A percentile compares a stretch with the other conserved stretches of the same genome.
Conservation (phyloP, 2,888 invertebrate genomes). For the Dolichomitus sp. region DNA sequence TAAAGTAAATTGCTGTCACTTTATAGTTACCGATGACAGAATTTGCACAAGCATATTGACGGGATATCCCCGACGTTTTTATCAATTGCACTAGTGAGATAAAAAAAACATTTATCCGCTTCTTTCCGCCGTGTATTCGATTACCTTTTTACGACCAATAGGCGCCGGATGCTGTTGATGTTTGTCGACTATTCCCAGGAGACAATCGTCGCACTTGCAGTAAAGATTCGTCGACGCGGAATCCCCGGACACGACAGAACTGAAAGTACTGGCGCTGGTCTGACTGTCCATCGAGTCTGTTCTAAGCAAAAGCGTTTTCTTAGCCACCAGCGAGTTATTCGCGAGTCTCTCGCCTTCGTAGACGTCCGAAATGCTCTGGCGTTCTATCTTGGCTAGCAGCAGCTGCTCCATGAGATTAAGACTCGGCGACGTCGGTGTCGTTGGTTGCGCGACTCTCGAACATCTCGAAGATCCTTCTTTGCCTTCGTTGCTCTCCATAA, state of each 20-base stretch:
- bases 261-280: constrained; percentile 88
- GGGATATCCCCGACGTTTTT: neutral
- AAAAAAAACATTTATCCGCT: neutral
- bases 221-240: constrained; percentile 90
- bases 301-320: constrained; percentile 87
- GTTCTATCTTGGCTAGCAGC: constrained; percentile 94
- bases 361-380: constrained; percentile 85
- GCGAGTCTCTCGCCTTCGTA: constrained; percentile 69
- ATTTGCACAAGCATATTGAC: neutral
- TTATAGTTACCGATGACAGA: too few species aligned
- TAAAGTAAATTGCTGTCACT: too few species aligned
- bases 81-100: neutral
- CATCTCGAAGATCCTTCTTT: constrained; percentile 71
- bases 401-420: constrained; percentile 91
- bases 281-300: constrained; percentile 91
- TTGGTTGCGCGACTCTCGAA: constrained; percentile 83
- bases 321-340: constrained; percentile 65
- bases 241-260: constrained; percentile 90
- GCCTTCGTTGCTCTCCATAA: constrained; percentile 40
- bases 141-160: constrained; percentile 84
- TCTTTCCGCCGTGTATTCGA: neutral
- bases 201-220: constrained; percentile 94
- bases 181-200: constrained; percentile 93
- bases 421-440: constrained; percentile 87
- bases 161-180: constrained; percentile 85